phyloP scores from a whole-genome alignment of 2,888 invertebrate genomes.

The Ligdia adustata region DNA sequence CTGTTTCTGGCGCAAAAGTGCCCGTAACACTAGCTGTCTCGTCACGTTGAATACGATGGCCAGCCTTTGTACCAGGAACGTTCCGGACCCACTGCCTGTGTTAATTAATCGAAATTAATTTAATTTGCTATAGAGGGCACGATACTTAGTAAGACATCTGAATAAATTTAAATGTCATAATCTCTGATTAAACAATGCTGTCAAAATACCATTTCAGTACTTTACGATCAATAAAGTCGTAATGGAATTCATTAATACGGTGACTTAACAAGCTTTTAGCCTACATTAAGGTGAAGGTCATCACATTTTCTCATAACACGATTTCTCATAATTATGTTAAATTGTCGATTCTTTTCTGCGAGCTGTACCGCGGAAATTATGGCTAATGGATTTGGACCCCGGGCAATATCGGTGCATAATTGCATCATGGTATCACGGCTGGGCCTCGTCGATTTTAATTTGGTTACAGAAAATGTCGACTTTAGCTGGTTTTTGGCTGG shows the following conservation, averaged over 20 bases:
- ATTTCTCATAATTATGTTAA: slow-evolving; percentile 24
- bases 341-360: slow-evolving; percentile 27
- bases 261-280: slow-evolving; percentile 20
- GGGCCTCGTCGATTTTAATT: slow-evolving; percentile 52
- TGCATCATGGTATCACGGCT: slow-evolving; percentile 57
- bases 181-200: slow-evolving; percentile 3
- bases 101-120: too few species aligned
- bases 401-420: slow-evolving; percentile 74
- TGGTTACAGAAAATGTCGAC: slow-evolving; percentile 24
- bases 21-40: too few species aligned
- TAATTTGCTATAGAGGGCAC: too few species aligned
- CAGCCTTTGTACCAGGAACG: too few species aligned
- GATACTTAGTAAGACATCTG: slow-evolving; percentile 5
- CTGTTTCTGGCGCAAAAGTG: too few species aligned
- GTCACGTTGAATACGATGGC: too few species aligned
- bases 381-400: slow-evolving; percentile 70
- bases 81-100: too few species aligned
- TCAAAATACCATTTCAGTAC: not conserved
- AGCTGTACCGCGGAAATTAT: slow-evolving; percentile 55
- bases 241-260: slow-evolving; percentile 10
- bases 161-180: slow-evolving; percentile 3
- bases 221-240: slow-evolving; percentile 9
- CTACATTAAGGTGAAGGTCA: slow-evolving; percentile 23
- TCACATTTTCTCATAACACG: slow-evolving; percentile 10
- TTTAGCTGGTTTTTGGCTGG: not conserved